Evolutionary conservation across 2,888 invertebrate species (phyloP).

Genomic region (Rhyacophila evoluta): DNA sequence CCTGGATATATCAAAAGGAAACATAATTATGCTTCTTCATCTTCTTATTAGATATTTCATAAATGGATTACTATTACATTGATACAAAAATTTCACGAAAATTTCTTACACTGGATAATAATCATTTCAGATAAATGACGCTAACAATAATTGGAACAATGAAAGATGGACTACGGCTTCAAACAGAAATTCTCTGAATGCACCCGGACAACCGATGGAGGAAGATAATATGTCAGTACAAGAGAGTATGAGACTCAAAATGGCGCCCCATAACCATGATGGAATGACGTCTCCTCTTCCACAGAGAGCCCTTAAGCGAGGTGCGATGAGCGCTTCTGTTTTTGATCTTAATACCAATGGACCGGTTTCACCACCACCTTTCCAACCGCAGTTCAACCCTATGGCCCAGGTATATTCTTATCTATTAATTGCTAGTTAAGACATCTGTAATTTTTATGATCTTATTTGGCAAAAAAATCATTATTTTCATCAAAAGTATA

Average conservation of each 20-base stretch:
- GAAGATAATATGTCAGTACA: slow-evolving; percentile 14
- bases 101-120: too few species aligned
- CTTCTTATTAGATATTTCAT: too few species aligned
- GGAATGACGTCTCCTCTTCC: slow-evolving; percentile 64
- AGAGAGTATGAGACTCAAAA: slow-evolving; percentile 63
- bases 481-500: too few species aligned
- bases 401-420: slow-evolving; percentile 71
- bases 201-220: slow-evolving; percentile 41
- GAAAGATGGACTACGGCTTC: slow-evolving; percentile 40
- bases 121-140: slow-evolving; percentile 27
- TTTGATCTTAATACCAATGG: slow-evolving; percentile 67
- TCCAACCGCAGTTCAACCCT: slow-evolving; percentile 61
- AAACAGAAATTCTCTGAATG: slow-evolving; percentile 50
- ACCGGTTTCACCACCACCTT: slow-evolving; percentile 56
- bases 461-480: too few species aligned
- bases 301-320: slow-evolving; percentile 62
- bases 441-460: too few species aligned
- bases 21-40: too few species aligned
- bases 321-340: slow-evolving; percentile 69
- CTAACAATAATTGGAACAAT: slow-evolving; percentile 40
- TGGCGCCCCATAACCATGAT: slow-evolving; percentile 15
- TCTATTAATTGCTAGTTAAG: too few species aligned
- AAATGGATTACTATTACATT: too few species aligned
- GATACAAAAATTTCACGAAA: too few species aligned
- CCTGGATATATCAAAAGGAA: too few species aligned